Conservation (phyloP, 2,797 vertebrate genomes). For the Meda fulgida region DNA sequence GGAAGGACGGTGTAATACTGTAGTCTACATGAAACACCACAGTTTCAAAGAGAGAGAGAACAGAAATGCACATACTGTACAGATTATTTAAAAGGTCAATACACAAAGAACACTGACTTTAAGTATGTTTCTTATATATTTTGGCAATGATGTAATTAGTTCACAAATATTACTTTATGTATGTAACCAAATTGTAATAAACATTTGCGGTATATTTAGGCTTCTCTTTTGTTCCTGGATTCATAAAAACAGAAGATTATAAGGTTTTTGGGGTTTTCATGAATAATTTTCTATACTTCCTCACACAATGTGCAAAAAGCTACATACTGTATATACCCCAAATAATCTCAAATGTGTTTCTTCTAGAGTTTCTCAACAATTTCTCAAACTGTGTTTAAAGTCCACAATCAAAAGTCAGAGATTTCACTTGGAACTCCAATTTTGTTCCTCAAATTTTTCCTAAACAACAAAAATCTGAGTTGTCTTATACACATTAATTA, state of each 20-base stretch:
- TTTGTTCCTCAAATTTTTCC: not conserved
- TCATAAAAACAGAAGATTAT: not conserved
- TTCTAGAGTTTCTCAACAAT: not conserved
- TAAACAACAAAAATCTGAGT: not conserved
- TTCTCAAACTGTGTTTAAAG: not conserved
- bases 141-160: not conserved
- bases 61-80: not conserved
- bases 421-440: not conserved
- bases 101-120: not conserved
- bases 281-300: not conserved
- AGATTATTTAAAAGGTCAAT: not conserved
- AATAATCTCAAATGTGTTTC: not conserved
- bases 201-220: not conserved
- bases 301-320: not conserved
- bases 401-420: not conserved
- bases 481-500: not conserved
- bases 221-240: not conserved
- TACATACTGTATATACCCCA: not conserved
- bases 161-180: not conserved
- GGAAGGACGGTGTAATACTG: conserved; percentile 51
- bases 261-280: not conserved
- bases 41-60: not conserved
- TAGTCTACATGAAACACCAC: conserved; percentile 56
- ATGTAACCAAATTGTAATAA: not conserved
- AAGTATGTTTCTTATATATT: not conserved